Percentiles rank a stretch among this genome's conserved stretches.
These are phyloP conservation scores for Amphipyra berbera DNA, from an alignment of 2,888 invertebrate species.

Conservation along the genomic window DNA sequence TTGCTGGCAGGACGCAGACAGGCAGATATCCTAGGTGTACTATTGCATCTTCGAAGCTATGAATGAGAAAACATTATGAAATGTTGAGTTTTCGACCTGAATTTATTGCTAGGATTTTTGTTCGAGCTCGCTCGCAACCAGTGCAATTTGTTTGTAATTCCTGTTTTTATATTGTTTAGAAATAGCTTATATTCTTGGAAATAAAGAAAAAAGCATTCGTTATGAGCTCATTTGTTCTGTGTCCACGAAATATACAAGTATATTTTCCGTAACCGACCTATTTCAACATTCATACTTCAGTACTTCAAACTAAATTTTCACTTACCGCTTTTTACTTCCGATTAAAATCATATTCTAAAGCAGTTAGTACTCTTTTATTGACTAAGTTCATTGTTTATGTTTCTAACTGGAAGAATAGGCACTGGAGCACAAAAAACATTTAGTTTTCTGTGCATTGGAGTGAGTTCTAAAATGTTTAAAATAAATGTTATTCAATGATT, in stretches of 20 bases:
- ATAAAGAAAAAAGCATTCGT: not conserved
- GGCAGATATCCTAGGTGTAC: too few relatives aligned
- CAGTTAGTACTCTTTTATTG: not conserved
- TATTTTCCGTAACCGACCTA: not conserved
- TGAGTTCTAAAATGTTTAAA: conserved; percentile 19
- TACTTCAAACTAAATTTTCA: not conserved
- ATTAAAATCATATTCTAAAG: too few relatives aligned
- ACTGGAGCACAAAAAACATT: too few relatives aligned
- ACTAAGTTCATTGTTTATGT: too few relatives aligned
- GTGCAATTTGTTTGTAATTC: not conserved
- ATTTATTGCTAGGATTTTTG: not conserved
- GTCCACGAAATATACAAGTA: too few relatives aligned
- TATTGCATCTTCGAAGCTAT: too few relatives aligned
- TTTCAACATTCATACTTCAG: not conserved
- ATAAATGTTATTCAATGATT: conserved; percentile 37
- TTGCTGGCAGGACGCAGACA: conserved; percentile 10
- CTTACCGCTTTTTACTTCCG: too few relatives aligned
- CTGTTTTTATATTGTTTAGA: not conserved
- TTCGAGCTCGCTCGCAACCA: not conserved
- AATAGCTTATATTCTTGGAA: not conserved
- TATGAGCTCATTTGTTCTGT: too few relatives aligned
- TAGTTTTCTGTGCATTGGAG: not conserved
- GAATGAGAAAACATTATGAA: not conserved
- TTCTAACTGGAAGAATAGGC: too few relatives aligned
- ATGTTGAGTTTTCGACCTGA: not conserved